Evolutionary conservation across 2,797 vertebrate species (phyloP), one percentile per base, ranked within the genome.

Genomic region (Pelobates cultripes): DNA sequence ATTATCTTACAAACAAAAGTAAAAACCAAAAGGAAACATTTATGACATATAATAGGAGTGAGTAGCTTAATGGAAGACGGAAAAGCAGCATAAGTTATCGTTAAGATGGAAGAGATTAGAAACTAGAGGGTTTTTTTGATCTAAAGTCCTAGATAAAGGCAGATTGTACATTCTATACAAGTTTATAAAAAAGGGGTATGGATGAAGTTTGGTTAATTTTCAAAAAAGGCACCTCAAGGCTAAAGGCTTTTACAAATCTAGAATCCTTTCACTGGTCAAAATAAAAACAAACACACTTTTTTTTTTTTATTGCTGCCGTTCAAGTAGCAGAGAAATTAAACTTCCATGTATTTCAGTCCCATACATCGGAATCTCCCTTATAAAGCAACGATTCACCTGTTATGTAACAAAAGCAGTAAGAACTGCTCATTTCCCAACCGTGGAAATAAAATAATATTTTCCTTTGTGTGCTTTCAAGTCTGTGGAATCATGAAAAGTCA

Each of bases 221-320:
- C 86, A 95, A 81, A 95, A 93, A 99, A 99, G 97, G 98, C 97
- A 99, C 97, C 93, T 97, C 95, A 95, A 97, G 96, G 97, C 96
- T 96, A 95, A 89, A 96, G 94, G 94, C 94, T 95, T 64, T 95
- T 95, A 94, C 92, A 94, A 95, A 95, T 95, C 92, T 96, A 94
- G 91, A 94, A 91, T 92, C 91, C 90, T 93, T 93, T 92, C 90
- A 93, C 90, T 91, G 89, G 91, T 92, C 91, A 94, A 93, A 95
- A 94, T 90, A 92, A 90, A 93, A 86, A 86, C 86, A 78, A 89
- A 90, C 88, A 87, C 86, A 89, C 88, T 93, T 94, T 51, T 10
- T 51, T 47, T 47, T 51, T 57, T 57, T 97, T 97, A 97, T 98
- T 97, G 96, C 95, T 95, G 94, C 93, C 90, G 92, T 92, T 93